Conservation (phyloP, 2,113 vertebrate genomes). For the Sinocyclocheilus rhinocerous region DNA sequence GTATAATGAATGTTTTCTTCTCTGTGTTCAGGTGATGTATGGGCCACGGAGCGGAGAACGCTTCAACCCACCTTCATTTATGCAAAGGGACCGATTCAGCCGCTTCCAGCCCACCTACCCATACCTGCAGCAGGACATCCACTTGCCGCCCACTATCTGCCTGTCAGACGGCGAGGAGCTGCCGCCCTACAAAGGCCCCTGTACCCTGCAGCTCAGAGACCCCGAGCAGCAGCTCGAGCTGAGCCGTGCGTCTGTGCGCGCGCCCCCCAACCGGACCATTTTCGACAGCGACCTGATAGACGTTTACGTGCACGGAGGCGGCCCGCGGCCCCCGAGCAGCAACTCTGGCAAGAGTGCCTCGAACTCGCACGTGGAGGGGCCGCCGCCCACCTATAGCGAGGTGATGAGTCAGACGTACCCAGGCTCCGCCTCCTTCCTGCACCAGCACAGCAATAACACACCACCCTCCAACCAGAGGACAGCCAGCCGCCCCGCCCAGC, state of each 20-base stretch:
- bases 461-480: constrained; percentile 76
- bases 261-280: constrained; percentile 96
- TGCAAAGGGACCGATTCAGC: constrained; percentile 92
- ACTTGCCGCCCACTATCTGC: constrained; percentile 97
- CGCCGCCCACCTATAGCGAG: constrained; percentile 96
- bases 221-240: constrained; percentile 98
- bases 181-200: constrained; percentile 93
- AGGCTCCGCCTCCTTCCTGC: constrained; percentile 88
- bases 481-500: constrained; percentile 35
- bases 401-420: constrained; percentile 89
- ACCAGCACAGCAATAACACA: constrained; percentile 88
- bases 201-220: constrained; percentile 92
- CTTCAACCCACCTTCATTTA: constrained; percentile 80
- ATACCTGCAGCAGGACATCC: constrained; percentile 93
- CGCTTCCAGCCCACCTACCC: constrained; percentile 98
- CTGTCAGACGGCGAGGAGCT: constrained; percentile 96
- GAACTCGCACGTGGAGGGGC: constrained; percentile 90
- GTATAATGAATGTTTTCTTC: not conserved
- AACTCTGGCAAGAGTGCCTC: constrained; percentile 94
- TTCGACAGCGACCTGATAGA: constrained; percentile 97
- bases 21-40: constrained; percentile 82
- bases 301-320: constrained; percentile 81
- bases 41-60: constrained; percentile 82
- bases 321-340: constrained; percentile 93
- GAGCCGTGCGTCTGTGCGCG: constrained; percentile 93